phyloP scores from a whole-genome alignment of 2,797 vertebrate species.

The Spondyliosoma cantharus region DNA sequence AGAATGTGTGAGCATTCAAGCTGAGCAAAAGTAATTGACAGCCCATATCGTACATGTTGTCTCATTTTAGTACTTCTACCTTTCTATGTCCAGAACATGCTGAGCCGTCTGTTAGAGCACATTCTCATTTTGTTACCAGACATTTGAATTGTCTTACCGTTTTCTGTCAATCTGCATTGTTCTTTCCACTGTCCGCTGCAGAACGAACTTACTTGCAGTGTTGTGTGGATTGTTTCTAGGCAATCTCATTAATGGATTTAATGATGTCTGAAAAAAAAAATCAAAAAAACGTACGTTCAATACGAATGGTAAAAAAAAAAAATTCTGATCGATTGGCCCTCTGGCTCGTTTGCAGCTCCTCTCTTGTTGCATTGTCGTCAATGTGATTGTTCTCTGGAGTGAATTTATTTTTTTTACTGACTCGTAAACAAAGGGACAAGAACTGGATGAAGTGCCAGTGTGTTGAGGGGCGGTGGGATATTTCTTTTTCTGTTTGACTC shows the following conservation, averaged over 20 bases:
- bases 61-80: slow-evolving; percentile 29
- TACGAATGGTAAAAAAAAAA: slow-evolving; percentile 12
- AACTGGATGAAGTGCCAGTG: slow-evolving; percentile 81
- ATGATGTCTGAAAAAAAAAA: slow-evolving; percentile 40
- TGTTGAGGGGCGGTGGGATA: slow-evolving; percentile 52
- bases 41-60: slow-evolving; percentile 4
- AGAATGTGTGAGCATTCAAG: slow-evolving; percentile 10
- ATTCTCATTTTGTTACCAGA: background rate
- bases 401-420: slow-evolving; percentile 69
- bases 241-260: slow-evolving; percentile 39
- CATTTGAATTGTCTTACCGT: slow-evolving; percentile 38
- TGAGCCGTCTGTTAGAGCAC: slow-evolving; percentile 33
- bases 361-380: slow-evolving; percentile 56
- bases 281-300: slow-evolving; percentile 24
- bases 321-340: slow-evolving; percentile 36
- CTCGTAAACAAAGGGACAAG: slow-evolving; percentile 89
- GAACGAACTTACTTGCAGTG: slow-evolving; percentile 24
- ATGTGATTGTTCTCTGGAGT: slow-evolving; percentile 63
- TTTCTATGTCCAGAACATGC: slow-evolving; percentile 32
- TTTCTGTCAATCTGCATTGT: slow-evolving; percentile 3
- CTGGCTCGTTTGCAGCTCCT: slow-evolving; percentile 49
- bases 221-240: slow-evolving; percentile 48
- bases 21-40: slow-evolving; percentile 13
- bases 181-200: slow-evolving; percentile 9
- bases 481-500: slow-evolving; percentile 59